phyloP scores from a whole-genome alignment of 2,113 vertebrate species.

The Engystomops pustulosus region DNA sequence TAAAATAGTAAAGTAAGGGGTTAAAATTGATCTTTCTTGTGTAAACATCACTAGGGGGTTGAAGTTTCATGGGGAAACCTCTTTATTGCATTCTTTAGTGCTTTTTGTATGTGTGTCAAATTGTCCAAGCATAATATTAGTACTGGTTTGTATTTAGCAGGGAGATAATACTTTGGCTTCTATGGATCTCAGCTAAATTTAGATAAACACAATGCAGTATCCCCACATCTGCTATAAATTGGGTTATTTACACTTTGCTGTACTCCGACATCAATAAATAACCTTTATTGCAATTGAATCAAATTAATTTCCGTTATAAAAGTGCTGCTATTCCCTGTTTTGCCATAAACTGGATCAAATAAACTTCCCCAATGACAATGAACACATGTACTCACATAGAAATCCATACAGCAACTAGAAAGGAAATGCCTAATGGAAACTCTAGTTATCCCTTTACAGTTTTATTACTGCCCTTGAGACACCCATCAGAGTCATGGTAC shows the following conservation, averaged over 20 bases:
- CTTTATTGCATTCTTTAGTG: no score
- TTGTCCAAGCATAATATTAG: no score
- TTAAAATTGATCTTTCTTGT: no score
- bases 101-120: no score
- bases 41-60: no score
- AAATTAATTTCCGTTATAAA: constrained; percentile 28
- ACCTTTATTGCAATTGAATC: constrained; percentile 26
- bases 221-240: constrained; percentile 13
- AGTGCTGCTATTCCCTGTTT: constrained; percentile 26
- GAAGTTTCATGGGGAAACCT: no score
- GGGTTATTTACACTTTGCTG: constrained; percentile 16
- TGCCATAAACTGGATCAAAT: constrained; percentile 25
- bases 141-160: background rate
- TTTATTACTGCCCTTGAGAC: constrained; percentile 14
- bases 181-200: background rate
- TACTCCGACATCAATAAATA: constrained; percentile 15
- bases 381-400: constrained; percentile 2
- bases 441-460: constrained; percentile 1
- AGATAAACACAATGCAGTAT: constrained; percentile 35
- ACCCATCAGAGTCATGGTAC: background rate
- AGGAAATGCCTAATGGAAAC: constrained; percentile 13
- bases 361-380: constrained; percentile 8
- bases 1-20: no score
- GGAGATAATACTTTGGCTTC: background rate
- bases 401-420: constrained; percentile 17